phyloP scores from a whole-genome alignment of 2,797 vertebrate genomes.

The Cuniculus paca region DNA sequence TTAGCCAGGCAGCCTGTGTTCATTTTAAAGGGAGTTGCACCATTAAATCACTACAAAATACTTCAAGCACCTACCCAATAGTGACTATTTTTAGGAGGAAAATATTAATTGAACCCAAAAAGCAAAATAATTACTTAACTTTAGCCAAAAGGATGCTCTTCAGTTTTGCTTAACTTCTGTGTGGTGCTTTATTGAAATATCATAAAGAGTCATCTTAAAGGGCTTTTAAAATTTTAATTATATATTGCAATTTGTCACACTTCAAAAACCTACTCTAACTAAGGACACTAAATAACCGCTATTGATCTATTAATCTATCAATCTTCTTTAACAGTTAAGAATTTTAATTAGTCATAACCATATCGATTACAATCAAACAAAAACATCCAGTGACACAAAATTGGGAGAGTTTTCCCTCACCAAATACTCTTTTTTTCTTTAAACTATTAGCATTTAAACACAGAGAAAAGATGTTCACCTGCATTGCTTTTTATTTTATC shows the following conservation, averaged over 20 bases:
- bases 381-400: conserved; percentile 72
- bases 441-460: conserved; percentile 79
- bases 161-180: conserved; percentile 58
- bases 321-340: conserved; percentile 33
- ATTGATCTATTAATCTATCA: conserved; percentile 45
- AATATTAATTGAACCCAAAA: conserved; percentile 59
- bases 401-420: background rate
- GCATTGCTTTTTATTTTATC: conserved; percentile 82
- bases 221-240: conserved; percentile 24
- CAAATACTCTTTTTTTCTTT: conserved; percentile 71
- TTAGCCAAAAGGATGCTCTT: background rate
- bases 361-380: conserved; percentile 66
- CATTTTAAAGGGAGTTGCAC: conserved; percentile 60
- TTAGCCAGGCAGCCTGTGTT: conserved; percentile 47
- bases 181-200: conserved; percentile 6
- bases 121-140: conserved; percentile 70
- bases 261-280: background rate
- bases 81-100: conserved; percentile 52
- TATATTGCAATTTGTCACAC: background rate
- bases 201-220: conserved; percentile 36
- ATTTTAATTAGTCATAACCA: conserved; percentile 71
- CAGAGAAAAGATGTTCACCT: conserved; percentile 85
- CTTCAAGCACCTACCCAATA: conserved; percentile 44
- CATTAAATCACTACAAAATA: conserved; percentile 65
- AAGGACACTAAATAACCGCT: background rate